Conservation (phyloP, 1,140 invertebrate genomes). For the Drosophila mayri region DNA sequence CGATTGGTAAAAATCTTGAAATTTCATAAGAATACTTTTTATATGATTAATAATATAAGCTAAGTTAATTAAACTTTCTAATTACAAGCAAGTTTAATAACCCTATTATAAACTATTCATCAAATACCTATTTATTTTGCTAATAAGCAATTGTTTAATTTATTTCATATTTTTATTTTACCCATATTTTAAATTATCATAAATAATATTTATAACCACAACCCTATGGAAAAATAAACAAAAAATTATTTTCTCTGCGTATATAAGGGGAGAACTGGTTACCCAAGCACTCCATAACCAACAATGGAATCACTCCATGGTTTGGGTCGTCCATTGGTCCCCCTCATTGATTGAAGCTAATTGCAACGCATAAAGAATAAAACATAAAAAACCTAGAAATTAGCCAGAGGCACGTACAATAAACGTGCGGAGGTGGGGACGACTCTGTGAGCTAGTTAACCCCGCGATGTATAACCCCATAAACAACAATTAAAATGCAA, state of each 20-base stretch:
- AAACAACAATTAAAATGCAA: constrained; percentile 60
- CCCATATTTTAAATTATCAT: background rate
- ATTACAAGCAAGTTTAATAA: too few relatives aligned
- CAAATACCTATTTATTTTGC: too few relatives aligned
- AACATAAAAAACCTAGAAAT: constrained; percentile 42
- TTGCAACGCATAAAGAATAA: constrained; percentile 66
- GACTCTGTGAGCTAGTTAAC: constrained; percentile 48
- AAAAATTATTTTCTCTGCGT: background rate
- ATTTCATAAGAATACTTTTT: too few relatives aligned
- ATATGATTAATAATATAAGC: too few relatives aligned
- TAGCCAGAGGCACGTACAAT: constrained; percentile 41
- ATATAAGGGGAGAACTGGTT: constrained; percentile 3
- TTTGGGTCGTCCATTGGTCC: constrained; percentile 39
- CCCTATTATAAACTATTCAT: too few relatives aligned
- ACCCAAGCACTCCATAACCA: constrained; percentile 16
- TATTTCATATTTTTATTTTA: background rate
- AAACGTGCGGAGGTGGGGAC: background rate
- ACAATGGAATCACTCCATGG: constrained; percentile 46
- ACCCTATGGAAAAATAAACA: background rate
- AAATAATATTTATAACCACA: background rate
- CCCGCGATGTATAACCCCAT: constrained; percentile 33
- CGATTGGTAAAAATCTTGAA: background rate
- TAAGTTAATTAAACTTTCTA: too few relatives aligned
- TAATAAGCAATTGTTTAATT: too few relatives aligned
- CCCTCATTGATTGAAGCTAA: constrained; percentile 72